phyloP scores from a whole-genome alignment of 2,888 invertebrate species.

The Erebia epiphron region DNA sequence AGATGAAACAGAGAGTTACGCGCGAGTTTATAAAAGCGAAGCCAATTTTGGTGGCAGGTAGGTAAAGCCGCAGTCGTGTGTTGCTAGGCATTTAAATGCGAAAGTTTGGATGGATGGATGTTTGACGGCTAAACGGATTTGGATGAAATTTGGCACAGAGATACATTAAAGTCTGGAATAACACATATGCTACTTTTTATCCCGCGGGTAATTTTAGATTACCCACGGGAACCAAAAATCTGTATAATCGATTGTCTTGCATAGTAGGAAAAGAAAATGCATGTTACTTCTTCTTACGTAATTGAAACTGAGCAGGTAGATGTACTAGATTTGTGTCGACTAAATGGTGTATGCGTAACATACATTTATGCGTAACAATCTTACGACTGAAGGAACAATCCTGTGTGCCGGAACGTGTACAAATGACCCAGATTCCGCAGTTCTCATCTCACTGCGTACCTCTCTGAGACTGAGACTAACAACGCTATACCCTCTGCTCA shows the following conservation, averaged over 20 bases:
- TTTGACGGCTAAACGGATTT: too few species aligned
- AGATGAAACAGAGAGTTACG: neutral
- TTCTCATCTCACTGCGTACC: neutral
- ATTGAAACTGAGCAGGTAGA: neutral
- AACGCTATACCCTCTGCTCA: too few species aligned
- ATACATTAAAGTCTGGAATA: too few species aligned
- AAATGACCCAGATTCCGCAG: constrained; percentile 27
- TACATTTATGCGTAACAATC: constrained; percentile 23
- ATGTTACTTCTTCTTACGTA: too few species aligned
- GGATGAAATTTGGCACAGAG: too few species aligned
- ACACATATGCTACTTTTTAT: too few species aligned
- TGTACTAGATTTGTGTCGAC: constrained; percentile 3
- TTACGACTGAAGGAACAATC: constrained; percentile 22
- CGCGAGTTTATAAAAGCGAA: neutral
- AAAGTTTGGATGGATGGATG: too few species aligned
- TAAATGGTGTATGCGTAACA: neutral
- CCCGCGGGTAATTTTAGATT: too few species aligned
- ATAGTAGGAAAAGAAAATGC: too few species aligned
- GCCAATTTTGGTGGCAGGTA: neutral
- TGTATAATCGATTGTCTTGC: too few species aligned
- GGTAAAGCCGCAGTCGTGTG: neutral
- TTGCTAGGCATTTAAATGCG: too few species aligned
- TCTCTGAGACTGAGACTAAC: neutral
- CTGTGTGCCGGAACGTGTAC: constrained; percentile 28
- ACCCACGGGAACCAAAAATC: too few species aligned